These are phyloP conservation scores for Lysandra coridon DNA, from an alignment of 2,888 invertebrate species.

Conservation along the genomic window DNA sequence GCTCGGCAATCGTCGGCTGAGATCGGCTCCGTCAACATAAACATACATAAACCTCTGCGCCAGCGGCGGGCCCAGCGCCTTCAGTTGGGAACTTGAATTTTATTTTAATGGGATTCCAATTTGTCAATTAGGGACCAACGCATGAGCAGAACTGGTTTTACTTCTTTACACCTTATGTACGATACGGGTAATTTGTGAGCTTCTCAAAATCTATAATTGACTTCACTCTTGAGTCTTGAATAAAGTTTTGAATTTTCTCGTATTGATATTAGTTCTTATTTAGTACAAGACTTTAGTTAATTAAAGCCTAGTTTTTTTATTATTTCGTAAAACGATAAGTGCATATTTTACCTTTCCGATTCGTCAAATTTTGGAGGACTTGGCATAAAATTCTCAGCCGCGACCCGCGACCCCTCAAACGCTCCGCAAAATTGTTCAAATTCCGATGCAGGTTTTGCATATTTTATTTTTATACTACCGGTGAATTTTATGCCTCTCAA, in stretches of 20 bases:
- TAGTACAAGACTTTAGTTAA: neutral
- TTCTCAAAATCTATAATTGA: constrained; percentile 43
- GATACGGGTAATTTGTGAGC: constrained; percentile 60
- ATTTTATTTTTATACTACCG: constrained; percentile 15
- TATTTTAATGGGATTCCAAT: constrained; percentile 86
- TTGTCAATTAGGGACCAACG: constrained; percentile 84
- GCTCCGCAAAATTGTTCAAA: constrained; percentile 1
- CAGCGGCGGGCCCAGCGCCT: constrained; percentile 43
- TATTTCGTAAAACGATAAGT: neutral
- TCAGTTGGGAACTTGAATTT: constrained; percentile 77
- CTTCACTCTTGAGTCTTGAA: neutral
- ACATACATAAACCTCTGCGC: constrained; percentile 49
- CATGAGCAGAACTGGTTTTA: constrained; percentile 74
- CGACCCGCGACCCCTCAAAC: neutral
- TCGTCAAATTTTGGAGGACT: neutral
- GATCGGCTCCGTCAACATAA: constrained; percentile 63
- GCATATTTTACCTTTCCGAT: neutral
- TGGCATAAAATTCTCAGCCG: neutral
- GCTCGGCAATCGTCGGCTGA: constrained; percentile 69
- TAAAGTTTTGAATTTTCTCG: neutral
- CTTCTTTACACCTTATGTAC: constrained; percentile 72
- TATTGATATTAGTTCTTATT: neutral
- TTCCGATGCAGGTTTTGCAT: constrained; percentile 19
- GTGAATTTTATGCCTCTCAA: neutral
- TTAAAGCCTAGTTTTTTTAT: neutral